A percentile compares a stretch with the other conserved stretches of the same genome.
These are phyloP conservation scores for Heliothis subflexa DNA, from an alignment of 1,140 invertebrate species.

Conservation along the genomic window DNA sequence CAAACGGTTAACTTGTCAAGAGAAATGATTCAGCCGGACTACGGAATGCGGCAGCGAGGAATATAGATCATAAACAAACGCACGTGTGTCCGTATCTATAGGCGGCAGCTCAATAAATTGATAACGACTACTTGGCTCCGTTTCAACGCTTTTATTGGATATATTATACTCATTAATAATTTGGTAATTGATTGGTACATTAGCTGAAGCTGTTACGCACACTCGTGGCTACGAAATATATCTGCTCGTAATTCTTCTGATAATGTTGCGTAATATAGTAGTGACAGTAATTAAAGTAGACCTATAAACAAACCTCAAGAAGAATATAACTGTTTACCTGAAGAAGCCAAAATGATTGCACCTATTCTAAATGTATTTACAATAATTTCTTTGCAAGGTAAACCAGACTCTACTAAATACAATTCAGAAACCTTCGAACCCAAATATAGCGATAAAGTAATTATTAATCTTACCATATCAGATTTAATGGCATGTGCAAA, in stretches of 20 bases:
- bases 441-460: background rate
- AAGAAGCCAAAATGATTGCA: background rate
- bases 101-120: constrained; percentile 22
- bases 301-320: background rate
- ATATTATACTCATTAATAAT: constrained; percentile 23
- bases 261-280: background rate
- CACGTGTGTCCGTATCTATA: constrained; percentile 46
- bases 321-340: too few species aligned
- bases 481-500: constrained; percentile 9
- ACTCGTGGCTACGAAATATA: background rate
- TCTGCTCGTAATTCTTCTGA: background rate
- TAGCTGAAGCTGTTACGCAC: constrained; percentile 20
- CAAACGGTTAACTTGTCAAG: constrained; percentile 31
- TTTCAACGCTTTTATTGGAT: constrained; percentile 37
- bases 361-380: constrained; percentile 4
- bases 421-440: background rate
- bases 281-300: background rate
- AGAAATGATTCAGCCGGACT: constrained; percentile 36
- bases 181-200: constrained; percentile 39
- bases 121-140: constrained; percentile 27
- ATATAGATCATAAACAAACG: constrained; percentile 44
- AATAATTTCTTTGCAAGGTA: constrained; percentile 16
- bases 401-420: constrained; percentile 13
- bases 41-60: constrained; percentile 42
- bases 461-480: constrained; percentile 18